Percentiles rank a stretch among this genome's conserved stretches.
Conservation (phyloP, 2,113 vertebrate genomes). For the Plestiodon gilberti region DNA sequence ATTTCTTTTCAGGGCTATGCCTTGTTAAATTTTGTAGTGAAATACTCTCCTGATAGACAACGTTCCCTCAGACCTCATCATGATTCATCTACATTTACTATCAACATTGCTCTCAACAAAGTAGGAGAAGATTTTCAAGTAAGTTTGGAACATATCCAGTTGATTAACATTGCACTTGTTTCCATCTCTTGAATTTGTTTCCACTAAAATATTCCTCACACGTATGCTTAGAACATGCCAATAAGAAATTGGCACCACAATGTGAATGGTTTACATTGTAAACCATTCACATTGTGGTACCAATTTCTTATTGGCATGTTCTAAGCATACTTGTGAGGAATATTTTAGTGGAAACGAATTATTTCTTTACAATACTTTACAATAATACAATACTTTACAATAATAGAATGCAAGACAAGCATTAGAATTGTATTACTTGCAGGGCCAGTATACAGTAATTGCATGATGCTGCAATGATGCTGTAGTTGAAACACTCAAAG, state of each 20-base stretch:
- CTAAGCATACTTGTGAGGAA: neutral
- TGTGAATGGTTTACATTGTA: too few relatives aligned
- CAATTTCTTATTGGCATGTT: neutral
- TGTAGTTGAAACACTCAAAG: neutral
- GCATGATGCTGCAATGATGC: neutral
- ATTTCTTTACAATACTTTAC: neutral
- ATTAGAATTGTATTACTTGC: neutral
- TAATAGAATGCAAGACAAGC: too few relatives aligned
- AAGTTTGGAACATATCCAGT: slow-evolving; percentile 19
- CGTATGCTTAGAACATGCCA: neutral
- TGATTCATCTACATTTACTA: slow-evolving; percentile 97
- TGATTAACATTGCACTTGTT: slow-evolving; percentile 1
- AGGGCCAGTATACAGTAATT: neutral
- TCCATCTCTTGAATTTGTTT: neutral
- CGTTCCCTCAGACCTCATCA: slow-evolving; percentile 91
- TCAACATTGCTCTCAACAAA: slow-evolving; percentile 95
- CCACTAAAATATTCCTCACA: neutral
- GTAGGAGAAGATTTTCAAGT: slow-evolving; percentile 93
- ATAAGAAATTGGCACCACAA: neutral
- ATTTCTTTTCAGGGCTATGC: slow-evolving; percentile 83
- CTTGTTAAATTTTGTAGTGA: slow-evolving; percentile 97
- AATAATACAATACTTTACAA: neutral
- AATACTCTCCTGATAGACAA: slow-evolving; percentile 92
- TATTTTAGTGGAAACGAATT: neutral
- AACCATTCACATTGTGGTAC: neutral